phyloP scores from a whole-genome alignment of 1,140 invertebrate genomes.

The Ditylenchus dipsaci region DNA sequence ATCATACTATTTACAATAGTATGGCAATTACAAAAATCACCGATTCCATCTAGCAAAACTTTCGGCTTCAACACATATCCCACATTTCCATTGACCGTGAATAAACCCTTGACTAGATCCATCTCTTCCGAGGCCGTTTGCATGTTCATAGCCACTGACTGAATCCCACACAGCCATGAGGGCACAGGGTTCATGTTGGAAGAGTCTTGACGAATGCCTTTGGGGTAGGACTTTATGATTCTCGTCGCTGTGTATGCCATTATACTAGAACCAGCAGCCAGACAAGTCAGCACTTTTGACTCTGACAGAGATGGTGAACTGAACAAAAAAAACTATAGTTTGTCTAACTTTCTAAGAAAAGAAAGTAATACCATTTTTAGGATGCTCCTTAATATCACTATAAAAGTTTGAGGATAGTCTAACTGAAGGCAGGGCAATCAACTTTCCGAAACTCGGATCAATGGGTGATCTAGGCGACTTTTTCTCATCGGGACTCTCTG shows the following conservation, averaged over 20 bases:
- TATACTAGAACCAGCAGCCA: slow-evolving; percentile 27
- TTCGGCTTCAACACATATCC: slow-evolving; percentile 56
- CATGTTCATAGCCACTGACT: slow-evolving; percentile 97
- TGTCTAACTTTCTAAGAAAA: no score
- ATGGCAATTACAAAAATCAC: slow-evolving; percentile 7
- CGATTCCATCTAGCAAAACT: slow-evolving; percentile 49
- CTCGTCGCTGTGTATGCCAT: slow-evolving; percentile 38
- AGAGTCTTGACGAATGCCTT: slow-evolving; percentile 47
- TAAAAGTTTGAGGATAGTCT: slow-evolving; percentile 39
- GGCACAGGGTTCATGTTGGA: slow-evolving; percentile 50
- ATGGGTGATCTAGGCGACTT: slow-evolving; percentile 11
- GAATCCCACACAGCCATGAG: slow-evolving; percentile 90
- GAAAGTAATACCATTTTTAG: slow-evolving; percentile 26
- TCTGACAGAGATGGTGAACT: slow-evolving; percentile 39
- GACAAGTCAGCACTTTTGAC: slow-evolving; percentile 37
- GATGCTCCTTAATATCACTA: slow-evolving; percentile 37
- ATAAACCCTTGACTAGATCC: slow-evolving; percentile 52
- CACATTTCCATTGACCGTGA: slow-evolving; percentile 53
- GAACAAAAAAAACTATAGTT: no score
- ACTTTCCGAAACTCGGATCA: slow-evolving; percentile 33
- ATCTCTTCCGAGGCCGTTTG: slow-evolving; percentile 63
- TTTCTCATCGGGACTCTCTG: slow-evolving; percentile 20
- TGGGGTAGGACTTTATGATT: slow-evolving; percentile 44
- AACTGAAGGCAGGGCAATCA: slow-evolving; percentile 48
- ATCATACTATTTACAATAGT: background rate